These are phyloP conservation scores for Lathamus discolor DNA, from an alignment of 2,113 vertebrate genomes.

Conservation along the genomic window DNA sequence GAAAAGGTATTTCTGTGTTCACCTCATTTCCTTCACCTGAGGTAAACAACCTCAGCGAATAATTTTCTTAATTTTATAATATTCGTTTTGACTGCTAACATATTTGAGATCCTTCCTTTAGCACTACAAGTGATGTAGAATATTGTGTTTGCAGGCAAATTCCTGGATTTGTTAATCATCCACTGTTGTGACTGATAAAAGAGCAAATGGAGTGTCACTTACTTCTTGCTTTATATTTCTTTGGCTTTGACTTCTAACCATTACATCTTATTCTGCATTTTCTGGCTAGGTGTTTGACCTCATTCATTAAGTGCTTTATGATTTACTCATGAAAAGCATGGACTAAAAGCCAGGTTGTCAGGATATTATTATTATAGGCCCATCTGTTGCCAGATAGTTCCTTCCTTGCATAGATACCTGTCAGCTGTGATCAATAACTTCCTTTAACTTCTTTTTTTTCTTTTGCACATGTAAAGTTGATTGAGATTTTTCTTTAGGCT, in stretches of 20 bases:
- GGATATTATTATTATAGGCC: constrained; percentile 11
- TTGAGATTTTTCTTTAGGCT: neutral
- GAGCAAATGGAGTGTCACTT: neutral
- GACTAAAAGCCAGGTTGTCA: constrained; percentile 8
- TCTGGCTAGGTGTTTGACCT: neutral
- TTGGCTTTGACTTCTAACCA: neutral
- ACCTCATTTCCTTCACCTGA: neutral
- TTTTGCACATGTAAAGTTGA: neutral
- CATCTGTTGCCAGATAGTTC: neutral
- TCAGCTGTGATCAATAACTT: constrained; percentile 15
- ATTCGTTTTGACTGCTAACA: neutral
- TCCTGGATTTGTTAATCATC: neutral
- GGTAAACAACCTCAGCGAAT: neutral
- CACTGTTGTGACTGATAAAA: neutral
- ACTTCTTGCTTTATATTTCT: neutral
- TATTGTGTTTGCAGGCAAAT: neutral
- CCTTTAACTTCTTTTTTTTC: neutral
- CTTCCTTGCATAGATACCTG: neutral
- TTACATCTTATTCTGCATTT: neutral
- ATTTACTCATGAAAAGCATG: neutral
- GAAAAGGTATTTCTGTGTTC: neutral
- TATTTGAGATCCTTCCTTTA: neutral
- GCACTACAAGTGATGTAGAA: neutral
- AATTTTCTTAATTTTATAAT: neutral
- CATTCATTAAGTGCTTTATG: neutral